phyloP scores from a whole-genome alignment of 35 echinoderm and acorn worm species.

The Heliocidaris tuberculata region DNA sequence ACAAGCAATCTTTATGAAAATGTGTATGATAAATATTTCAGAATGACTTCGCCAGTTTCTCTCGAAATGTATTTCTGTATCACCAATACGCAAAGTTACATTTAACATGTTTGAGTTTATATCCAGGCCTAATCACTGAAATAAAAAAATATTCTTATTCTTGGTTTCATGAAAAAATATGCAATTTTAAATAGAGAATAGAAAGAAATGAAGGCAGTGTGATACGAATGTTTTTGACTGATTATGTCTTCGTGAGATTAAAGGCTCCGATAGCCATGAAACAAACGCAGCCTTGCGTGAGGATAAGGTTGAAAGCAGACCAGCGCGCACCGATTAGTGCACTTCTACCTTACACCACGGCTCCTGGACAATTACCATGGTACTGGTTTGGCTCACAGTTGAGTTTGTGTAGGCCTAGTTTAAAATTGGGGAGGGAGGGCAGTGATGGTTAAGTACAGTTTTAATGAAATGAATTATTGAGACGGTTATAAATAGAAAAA shows the following conservation, averaged over 20 bases:
- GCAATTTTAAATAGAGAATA: too few relatives aligned
- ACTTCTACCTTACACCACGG: background rate
- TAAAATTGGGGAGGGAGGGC: background rate
- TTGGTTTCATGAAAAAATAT: background rate
- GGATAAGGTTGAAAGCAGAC: background rate
- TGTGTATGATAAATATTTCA: too few relatives aligned
- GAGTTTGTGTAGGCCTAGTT: background rate
- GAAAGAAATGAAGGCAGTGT: background rate
- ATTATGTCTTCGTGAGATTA: conserved; percentile 6
- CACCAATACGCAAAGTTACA: background rate
- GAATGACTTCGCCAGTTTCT: background rate
- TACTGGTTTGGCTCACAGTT: background rate
- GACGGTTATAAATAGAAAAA: too few relatives aligned
- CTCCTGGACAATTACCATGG: background rate
- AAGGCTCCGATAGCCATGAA: conserved; percentile 10
- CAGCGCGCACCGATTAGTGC: background rate
- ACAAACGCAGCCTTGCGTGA: background rate
- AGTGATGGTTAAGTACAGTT: background rate
- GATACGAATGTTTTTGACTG: background rate
- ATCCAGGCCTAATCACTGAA: background rate
- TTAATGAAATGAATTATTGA: too few relatives aligned
- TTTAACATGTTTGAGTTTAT: background rate
- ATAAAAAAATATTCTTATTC: background rate
- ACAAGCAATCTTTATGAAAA: too few relatives aligned
- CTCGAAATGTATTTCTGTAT: background rate